phyloP scores from a whole-genome alignment of 64 coral and sea anemone species.

The Actinia tenebrosa region DNA sequence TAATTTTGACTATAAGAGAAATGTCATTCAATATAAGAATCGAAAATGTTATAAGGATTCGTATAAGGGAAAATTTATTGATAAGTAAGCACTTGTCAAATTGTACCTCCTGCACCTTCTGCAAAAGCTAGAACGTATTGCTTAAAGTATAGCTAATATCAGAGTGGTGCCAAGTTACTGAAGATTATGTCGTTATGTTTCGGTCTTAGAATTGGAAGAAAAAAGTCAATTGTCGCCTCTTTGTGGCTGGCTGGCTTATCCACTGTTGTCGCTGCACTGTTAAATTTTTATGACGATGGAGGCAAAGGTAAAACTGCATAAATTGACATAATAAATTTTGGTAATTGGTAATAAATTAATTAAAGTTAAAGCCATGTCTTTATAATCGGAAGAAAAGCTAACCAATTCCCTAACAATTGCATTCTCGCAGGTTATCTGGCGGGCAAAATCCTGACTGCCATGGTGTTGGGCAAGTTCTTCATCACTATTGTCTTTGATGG shows the following conservation, averaged over 20 bases:
- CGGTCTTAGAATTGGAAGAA: slow-evolving; percentile 32
- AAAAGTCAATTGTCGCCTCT: slow-evolving; percentile 38
- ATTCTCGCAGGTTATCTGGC: slow-evolving; percentile 16
- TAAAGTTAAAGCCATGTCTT: too few relatives aligned
- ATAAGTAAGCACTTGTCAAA: not conserved
- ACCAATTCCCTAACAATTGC: too few relatives aligned
- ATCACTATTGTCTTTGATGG: slow-evolving; percentile 51
- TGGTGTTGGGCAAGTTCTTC: slow-evolving; percentile 45
- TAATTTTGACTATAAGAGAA: too few relatives aligned
- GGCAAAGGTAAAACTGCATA: not conserved
- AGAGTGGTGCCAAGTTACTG: not conserved
- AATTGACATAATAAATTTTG: not conserved
- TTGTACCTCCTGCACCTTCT: not conserved
- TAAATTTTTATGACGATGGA: slow-evolving; percentile 46
- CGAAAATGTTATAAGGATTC: too few relatives aligned
- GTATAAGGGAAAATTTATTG: too few relatives aligned
- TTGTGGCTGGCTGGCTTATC: slow-evolving; percentile 35
- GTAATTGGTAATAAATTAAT: not conserved
- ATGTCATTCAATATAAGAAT: too few relatives aligned
- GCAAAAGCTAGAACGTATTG: too few relatives aligned
- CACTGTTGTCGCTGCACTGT: slow-evolving; percentile 16
- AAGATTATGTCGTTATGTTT: not conserved
- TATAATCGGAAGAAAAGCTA: too few relatives aligned
- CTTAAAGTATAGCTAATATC: too few relatives aligned
- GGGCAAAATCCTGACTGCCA: slow-evolving; percentile 36